A percentile compares a stretch with the other conserved stretches of the same genome.
These are phyloP conservation scores for Plutomurus gul DNA, from an alignment of 1,140 invertebrate species.

Conservation along the genomic window DNA sequence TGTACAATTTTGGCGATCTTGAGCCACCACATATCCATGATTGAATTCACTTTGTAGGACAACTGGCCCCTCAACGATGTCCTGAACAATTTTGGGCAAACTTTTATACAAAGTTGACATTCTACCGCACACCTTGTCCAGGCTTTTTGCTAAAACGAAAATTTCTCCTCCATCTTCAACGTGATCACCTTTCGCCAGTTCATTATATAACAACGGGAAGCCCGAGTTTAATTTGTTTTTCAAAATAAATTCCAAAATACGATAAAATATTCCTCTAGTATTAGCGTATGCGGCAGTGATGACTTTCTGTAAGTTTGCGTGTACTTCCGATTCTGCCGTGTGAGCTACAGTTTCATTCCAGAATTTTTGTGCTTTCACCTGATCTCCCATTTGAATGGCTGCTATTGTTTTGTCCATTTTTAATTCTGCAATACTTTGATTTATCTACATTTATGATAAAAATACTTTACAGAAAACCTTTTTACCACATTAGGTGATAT, in stretches of 20 bases:
- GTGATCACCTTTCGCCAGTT: neutral
- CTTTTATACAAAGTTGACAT: neutral
- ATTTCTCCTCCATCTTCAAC: neutral
- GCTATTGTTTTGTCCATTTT: constrained; percentile 11
- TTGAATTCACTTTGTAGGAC: neutral
- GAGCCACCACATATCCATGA: neutral
- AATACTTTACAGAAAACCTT: neutral
- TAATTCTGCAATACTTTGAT: constrained; percentile 26
- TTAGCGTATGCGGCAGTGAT: neutral
- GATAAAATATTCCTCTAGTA: constrained; percentile 10
- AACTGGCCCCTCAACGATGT: neutral
- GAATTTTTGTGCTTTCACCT: neutral
- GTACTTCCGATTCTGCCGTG: neutral
- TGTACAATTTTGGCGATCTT: neutral
- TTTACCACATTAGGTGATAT: neutral
- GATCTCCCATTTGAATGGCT: neutral
- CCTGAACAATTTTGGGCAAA: neutral
- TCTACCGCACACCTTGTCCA: neutral
- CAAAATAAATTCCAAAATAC: neutral
- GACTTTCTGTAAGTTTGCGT: neutral
- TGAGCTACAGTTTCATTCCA: constrained; percentile 12
- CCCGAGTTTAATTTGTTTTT: constrained; percentile 18
- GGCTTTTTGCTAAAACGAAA: neutral
- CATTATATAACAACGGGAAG: neutral
- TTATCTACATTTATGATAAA: neutral